phyloP scores from a whole-genome alignment of 2,888 invertebrate genomes.

The Machimus rusticus region DNA sequence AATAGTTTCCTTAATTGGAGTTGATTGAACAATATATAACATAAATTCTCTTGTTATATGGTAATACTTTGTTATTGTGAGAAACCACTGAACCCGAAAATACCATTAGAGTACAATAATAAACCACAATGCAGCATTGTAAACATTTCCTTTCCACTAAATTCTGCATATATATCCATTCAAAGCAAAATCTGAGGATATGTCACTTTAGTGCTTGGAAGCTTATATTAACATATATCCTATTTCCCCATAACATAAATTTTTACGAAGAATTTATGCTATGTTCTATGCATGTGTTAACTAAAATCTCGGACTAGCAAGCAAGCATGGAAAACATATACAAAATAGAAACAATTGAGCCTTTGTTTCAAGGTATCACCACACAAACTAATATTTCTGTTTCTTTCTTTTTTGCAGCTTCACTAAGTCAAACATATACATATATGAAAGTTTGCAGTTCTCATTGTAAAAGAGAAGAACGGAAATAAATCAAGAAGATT shows the following conservation, averaged over 20 bases:
- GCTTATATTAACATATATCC: background rate
- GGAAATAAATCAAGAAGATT: slow-evolving; percentile 7
- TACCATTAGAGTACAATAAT: background rate
- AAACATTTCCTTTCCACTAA: background rate
- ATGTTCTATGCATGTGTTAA: background rate
- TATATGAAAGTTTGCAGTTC: background rate
- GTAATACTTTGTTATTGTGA: too few species aligned
- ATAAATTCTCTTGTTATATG: too few species aligned
- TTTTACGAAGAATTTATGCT: background rate
- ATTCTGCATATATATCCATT: background rate
- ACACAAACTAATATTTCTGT: background rate
- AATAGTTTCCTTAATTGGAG: too few species aligned
- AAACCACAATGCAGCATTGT: background rate
- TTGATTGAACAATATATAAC: too few species aligned
- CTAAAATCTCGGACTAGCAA: background rate
- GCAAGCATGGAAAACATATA: background rate
- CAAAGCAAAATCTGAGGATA: background rate
- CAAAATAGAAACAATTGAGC: background rate
- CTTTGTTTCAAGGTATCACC: background rate
- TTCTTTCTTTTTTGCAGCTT: background rate
- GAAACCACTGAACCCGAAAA: too few species aligned
- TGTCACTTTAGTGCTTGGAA: background rate
- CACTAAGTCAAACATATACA: background rate
- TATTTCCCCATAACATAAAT: background rate
- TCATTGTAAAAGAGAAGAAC: background rate